These are phyloP conservation scores for Syngnathus acus DNA, from an alignment of 2,797 vertebrate genomes.

Conservation along the genomic window DNA sequence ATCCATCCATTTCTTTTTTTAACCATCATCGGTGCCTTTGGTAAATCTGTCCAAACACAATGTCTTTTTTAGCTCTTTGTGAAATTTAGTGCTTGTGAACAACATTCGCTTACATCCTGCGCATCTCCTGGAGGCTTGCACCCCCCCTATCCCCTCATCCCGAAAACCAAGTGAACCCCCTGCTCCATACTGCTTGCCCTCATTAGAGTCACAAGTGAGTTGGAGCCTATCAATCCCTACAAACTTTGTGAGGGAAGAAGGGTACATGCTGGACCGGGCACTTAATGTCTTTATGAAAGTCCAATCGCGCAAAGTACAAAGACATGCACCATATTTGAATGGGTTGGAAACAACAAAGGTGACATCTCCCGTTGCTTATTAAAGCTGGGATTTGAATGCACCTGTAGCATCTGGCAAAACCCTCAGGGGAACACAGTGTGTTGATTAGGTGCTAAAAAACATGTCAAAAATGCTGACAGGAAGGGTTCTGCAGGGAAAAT, in stretches of 20 bases:
- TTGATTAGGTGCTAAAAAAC: conserved; percentile 3
- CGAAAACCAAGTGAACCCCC: no score
- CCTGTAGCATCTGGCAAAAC: conserved; percentile 8
- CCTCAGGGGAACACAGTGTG: background rate
- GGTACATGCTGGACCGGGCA: background rate
- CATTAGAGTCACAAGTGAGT: no score
- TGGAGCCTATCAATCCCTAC: background rate
- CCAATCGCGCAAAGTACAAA: background rate
- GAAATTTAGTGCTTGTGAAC: no score
- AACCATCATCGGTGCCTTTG: no score
- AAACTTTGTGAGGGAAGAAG: no score
- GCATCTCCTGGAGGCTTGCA: no score
- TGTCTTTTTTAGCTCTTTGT: no score
- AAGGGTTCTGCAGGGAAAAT: conserved; percentile 4
- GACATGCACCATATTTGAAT: background rate
- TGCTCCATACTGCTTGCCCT: no score
- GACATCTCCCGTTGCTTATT: background rate
- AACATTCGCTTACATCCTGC: no score
- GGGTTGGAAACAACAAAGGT: background rate
- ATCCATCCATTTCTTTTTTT: no score
- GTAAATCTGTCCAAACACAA: no score
- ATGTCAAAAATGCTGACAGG: conserved; percentile 3
- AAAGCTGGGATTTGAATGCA: conserved; percentile 7
- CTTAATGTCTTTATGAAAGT: background rate
- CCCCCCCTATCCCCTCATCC: no score